A percentile compares a stretch with the other conserved stretches of the same genome.
These are phyloP conservation scores for Otolemur garnettii DNA, from an alignment of 2,113 vertebrate species.

Conservation along the genomic window DNA sequence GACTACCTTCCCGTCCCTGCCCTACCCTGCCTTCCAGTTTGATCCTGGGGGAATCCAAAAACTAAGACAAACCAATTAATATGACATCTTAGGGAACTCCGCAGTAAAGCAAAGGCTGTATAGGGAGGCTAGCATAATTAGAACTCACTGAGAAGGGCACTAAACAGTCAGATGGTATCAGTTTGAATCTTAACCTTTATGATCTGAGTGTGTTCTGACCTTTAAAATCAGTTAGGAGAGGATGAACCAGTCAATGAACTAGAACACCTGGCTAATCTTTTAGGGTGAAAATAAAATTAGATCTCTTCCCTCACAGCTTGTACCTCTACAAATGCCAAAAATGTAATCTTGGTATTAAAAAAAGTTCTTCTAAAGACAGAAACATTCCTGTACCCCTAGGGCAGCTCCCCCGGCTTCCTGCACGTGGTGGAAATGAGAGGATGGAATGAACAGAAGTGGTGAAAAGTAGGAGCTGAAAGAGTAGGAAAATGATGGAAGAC, in stretches of 20 bases:
- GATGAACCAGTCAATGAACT: neutral
- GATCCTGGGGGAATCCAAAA: neutral
- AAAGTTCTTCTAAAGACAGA: neutral
- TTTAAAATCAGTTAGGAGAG: conserved; percentile 18
- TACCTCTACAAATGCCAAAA: conserved; percentile 11
- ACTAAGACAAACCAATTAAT: conserved; percentile 26
- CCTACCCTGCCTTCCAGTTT: neutral
- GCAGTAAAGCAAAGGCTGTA: neutral
- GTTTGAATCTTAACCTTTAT: neutral
- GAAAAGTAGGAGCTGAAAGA: neutral
- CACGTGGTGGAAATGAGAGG: neutral
- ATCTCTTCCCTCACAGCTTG: neutral
- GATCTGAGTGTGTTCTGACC: neutral
- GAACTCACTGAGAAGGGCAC: neutral
- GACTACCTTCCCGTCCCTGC: neutral
- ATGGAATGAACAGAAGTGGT: neutral
- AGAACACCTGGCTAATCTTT: neutral
- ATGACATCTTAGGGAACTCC: conserved; percentile 7
- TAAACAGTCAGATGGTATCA: neutral
- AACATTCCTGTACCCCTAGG: neutral
- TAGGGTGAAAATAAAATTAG: neutral
- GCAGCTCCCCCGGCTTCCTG: neutral
- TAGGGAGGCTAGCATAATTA: neutral
- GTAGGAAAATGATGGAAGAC: neutral
- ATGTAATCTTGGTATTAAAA: neutral